Evolutionary conservation across 1,140 invertebrate genomes (phyloP).

Genomic region (Eriocheir sinensis): DNA sequence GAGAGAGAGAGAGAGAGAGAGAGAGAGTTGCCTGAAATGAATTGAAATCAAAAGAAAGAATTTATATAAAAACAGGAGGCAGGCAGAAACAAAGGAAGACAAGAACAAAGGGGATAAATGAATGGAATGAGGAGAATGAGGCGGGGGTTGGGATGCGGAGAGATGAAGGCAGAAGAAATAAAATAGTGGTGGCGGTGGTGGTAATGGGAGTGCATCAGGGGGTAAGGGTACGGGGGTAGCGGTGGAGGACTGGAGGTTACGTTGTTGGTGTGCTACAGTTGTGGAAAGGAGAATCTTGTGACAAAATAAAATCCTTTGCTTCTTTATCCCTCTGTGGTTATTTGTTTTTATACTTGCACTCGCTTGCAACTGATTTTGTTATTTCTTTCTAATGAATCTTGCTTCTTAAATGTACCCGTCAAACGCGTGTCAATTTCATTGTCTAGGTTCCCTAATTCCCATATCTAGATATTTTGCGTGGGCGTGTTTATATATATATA

Average conservation of each 20-base stretch:
- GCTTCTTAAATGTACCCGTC: too few species aligned
- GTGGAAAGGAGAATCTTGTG: too few species aligned
- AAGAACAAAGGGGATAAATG: background rate
- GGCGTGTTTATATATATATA: background rate
- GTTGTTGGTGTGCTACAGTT: too few species aligned
- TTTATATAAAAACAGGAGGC: background rate
- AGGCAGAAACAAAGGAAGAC: background rate
- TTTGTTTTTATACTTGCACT: too few species aligned
- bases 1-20: background rate
- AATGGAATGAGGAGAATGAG: background rate
- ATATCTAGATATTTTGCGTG: too few species aligned
- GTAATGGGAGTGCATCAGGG: background rate
- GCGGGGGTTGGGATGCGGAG: background rate
- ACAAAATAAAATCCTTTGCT: too few species aligned
- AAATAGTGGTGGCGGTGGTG: background rate
- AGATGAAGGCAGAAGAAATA: background rate
- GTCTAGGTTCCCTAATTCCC: too few species aligned
- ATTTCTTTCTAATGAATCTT: too few species aligned
- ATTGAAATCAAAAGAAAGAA: background rate
- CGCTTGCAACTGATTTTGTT: too few species aligned
- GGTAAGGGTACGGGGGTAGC: background rate
- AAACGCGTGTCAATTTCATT: too few species aligned
- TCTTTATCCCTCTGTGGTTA: too few species aligned
- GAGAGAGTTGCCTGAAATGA: background rate
- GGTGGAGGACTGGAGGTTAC: too few species aligned